Evolutionary conservation across 1,140 invertebrate species (phyloP).

Genomic region (Popillia japonica): DNA sequence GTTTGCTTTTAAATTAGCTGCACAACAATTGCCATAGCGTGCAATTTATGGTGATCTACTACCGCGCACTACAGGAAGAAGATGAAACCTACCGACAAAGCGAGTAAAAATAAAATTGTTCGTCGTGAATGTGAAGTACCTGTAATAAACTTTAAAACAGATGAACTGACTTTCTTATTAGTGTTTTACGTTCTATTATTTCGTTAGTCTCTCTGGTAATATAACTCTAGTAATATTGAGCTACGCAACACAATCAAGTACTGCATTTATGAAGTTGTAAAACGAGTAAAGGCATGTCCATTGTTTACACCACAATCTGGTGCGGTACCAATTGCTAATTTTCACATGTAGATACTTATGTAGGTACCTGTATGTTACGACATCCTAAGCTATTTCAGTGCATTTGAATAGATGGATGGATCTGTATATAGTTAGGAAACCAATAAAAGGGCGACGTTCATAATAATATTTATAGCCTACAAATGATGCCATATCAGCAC

Average conservation of each 20-base stretch:
- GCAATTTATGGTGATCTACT: conserved; percentile 1
- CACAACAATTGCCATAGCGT: not conserved
- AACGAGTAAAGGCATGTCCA: not conserved
- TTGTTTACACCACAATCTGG: conserved; percentile 13
- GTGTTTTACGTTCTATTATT: conserved; percentile 19
- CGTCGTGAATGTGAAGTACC: not conserved
- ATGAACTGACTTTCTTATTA: conserved; percentile 22
- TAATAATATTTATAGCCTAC: too few species aligned
- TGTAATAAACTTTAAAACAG: conserved; percentile 28
- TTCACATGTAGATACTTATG: not conserved
- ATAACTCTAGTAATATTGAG: not conserved
- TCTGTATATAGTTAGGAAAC: too few species aligned
- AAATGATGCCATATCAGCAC: too few species aligned
- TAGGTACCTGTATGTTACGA: too few species aligned
- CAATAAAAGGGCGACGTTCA: too few species aligned
- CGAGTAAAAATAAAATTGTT: not conserved
- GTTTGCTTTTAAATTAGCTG: conserved; percentile 19
- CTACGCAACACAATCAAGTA: not conserved
- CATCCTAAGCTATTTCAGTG: too few species aligned
- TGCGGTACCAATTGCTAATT: conserved; percentile 1
- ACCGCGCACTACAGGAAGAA: not conserved
- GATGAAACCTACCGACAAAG: conserved; percentile 5
- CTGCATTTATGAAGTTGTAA: not conserved
- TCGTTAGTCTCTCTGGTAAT: not conserved
- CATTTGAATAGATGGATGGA: too few species aligned